Evolutionary conservation across 2,797 vertebrate genomes (phyloP), one percentile per base, ranked within the genome.

Genomic region (Amazona finschi): DNA sequence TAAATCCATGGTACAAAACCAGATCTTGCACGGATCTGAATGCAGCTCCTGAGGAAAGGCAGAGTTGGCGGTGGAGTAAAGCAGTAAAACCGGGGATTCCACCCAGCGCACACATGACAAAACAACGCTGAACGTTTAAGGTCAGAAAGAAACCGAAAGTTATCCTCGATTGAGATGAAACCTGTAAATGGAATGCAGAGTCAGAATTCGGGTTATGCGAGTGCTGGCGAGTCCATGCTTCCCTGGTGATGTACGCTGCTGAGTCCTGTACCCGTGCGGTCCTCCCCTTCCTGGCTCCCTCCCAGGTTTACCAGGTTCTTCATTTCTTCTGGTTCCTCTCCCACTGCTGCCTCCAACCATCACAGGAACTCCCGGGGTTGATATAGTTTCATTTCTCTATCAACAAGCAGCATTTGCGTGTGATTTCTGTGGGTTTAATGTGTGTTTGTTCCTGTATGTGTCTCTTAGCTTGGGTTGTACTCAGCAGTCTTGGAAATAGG

Each of bases 391-490:
- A 73, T 2, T 58, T 58, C 57, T 36, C 11, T 36, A 17, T 36
- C 57, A 58, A 58, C 57, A 58, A 58, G 5, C 55, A 83, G 25
- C 67, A 64, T 74, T 89, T 82, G 70, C 86, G 85, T 87, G 86
- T 66, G 87, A 91, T 82, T 93, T 87, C 77, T 92, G 77, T 95
- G 78, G 89, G 74, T 76, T 93, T 90, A 57, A 71, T 93, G 83
- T 90, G 94, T 39, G 62, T 90, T 84, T 87, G 39, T 72, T 92
- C 74, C 73, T 55, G 3, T 60, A 39, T 43, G 46, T 66, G 64
- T 90, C 80, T 93, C 87, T 75, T 90, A 52, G 62, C 62, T 92
- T 78, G 77, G 31, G 66, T 84, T 89, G 80, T 65, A 92, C 25
- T 72, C 84, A n/a, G 43, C 78, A 89, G 77, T 28, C 71, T 85